Evolutionary conservation across 2,797 vertebrate species (phyloP).

Genomic region (Sebastes taczanowskii): DNA sequence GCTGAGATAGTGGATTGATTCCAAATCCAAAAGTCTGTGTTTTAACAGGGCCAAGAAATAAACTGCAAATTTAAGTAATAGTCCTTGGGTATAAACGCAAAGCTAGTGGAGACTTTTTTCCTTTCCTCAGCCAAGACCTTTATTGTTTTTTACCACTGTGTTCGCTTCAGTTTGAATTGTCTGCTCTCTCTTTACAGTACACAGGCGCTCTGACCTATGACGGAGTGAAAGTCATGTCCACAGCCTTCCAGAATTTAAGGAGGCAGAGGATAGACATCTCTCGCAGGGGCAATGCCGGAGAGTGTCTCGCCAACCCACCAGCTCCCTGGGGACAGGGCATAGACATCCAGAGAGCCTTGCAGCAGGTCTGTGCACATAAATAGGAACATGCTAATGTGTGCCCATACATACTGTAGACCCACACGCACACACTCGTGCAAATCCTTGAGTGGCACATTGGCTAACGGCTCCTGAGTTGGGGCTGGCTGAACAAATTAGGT

Average conservation of each 20-base stretch:
- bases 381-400: not conserved
- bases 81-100: not conserved
- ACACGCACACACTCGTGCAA: not conserved
- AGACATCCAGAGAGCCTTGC: slow-evolving; percentile 97
- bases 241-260: slow-evolving; percentile 95
- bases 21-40: slow-evolving; percentile 2
- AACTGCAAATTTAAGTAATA: not conserved
- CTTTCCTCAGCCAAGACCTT: not conserved
- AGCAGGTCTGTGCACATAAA: slow-evolving; percentile 86
- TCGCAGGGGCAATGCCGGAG: slow-evolving; percentile 95
- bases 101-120: not conserved
- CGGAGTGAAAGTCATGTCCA: slow-evolving; percentile 96
- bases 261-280: slow-evolving; percentile 97
- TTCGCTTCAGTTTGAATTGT: not conserved
- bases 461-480: slow-evolving; percentile 74
- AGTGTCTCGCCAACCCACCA: slow-evolving; percentile 97
- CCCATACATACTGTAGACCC: not conserved
- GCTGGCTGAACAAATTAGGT: slow-evolving; percentile 80
- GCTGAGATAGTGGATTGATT: not conserved
- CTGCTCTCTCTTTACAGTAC: slow-evolving; percentile 83
- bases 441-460: slow-evolving; percentile 73
- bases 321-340: slow-evolving; percentile 99
- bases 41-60: not conserved
- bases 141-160: not conserved
- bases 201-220: slow-evolving; percentile 97